Base-by-base conservation (phyloP, 2,113 vertebrate species). In the Leptobrachium leishanense region DNA sequence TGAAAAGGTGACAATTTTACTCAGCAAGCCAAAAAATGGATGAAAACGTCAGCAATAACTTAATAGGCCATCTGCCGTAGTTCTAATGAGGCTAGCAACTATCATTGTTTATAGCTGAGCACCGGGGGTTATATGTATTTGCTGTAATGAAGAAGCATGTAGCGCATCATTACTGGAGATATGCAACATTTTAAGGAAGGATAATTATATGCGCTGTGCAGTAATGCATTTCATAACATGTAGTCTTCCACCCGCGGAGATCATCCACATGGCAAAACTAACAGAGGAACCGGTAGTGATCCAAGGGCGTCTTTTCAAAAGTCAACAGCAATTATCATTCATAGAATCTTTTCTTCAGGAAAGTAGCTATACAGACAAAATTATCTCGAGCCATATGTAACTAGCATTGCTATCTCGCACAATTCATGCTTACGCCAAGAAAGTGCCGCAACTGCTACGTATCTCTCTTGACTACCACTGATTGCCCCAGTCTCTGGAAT, bases 51-150 rank as follows among this genome's bases (percentile, higher is more conserved):
- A 88, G 77, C 65, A 86, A 92, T 90, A 88, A 91, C 90, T 90
- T 85, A 84, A 86, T 86, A 86, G 89, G 87, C 93, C 91, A 92
- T 93, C 92, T 94, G 91, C 89, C 87, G 83, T 85, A 84, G 88
- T 89, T 87, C 90, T 92, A 92, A 94, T 91, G 91, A 92, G 88
- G 86, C 88, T 89, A 83, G 87, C 89, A 90, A 89, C 89, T 88
- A 87, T 86, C 88, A 87, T 87, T 92, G 91, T 91, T 93, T 92
- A 90, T 88, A 89, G 85, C 86, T 83, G 83, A 91, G 88, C 90
- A 89, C 85, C 75, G 63, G 86, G 89, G 90, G 92, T 91, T 90
- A 88, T 82, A 85, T 85, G 83, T 88, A 87, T 88, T 89, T 90
- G 87, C 87, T 88, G 83, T 87, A 86, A 88, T 87, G 88, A 90